phyloP scores from a whole-genome alignment of 1,140 invertebrate genomes.

The Drosophila oshimai region DNA sequence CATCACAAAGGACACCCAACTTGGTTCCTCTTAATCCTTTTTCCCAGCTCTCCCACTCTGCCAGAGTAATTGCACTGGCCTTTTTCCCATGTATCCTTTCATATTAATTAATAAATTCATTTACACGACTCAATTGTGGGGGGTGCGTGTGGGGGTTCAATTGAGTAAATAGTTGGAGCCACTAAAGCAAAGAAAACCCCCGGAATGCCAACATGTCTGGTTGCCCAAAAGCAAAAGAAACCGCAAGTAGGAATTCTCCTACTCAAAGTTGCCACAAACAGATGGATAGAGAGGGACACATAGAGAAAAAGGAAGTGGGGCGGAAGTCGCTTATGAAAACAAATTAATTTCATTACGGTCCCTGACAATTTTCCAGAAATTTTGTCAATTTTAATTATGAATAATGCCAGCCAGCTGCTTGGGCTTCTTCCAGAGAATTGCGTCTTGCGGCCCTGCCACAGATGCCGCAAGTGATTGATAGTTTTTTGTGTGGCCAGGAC shows the following conservation, averaged over 20 bases:
- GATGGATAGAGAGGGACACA: slow-evolving; percentile 2
- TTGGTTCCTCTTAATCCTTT: not conserved
- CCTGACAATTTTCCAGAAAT: slow-evolving; percentile 28
- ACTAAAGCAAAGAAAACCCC: slow-evolving; percentile 35
- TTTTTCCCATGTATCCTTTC: not conserved
- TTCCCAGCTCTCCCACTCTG: not conserved
- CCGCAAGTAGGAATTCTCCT: slow-evolving; percentile 49
- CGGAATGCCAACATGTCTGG: slow-evolving; percentile 57
- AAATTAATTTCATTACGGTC: slow-evolving; percentile 67
- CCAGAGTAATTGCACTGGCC: slow-evolving; percentile 8
- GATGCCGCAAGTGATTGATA: slow-evolving; percentile 63
- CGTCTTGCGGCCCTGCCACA: slow-evolving; percentile 22
- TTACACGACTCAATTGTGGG: not conserved
- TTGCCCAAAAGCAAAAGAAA: slow-evolving; percentile 30
- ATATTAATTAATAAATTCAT: slow-evolving; percentile 56
- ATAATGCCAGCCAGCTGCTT: slow-evolving; percentile 43
- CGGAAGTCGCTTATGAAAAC: slow-evolving; percentile 28
- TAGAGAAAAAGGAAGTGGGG: not conserved
- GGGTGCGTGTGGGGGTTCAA: slow-evolving; percentile 3
- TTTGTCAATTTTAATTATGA: slow-evolving; percentile 76
- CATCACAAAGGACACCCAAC: not conserved
- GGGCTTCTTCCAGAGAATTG: not conserved
- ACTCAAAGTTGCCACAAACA: slow-evolving; percentile 44
- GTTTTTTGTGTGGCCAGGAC: slow-evolving; percentile 31
- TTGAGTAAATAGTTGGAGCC: slow-evolving; percentile 28